A percentile compares a stretch with the other conserved stretches of the same genome.
Conservation (phyloP, 2,113 vertebrate genomes). For the Oplegnathus fasciatus region DNA sequence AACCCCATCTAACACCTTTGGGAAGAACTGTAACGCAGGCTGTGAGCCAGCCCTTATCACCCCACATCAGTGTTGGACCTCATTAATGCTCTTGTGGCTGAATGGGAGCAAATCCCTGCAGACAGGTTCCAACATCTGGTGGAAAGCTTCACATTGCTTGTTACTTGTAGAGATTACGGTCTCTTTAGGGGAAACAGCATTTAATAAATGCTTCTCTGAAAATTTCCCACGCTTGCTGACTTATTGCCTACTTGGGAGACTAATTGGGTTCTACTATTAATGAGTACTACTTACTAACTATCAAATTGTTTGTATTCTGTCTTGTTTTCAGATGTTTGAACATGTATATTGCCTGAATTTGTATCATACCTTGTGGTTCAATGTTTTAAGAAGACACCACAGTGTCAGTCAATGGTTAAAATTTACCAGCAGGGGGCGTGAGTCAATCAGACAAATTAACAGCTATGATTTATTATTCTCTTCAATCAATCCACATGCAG, state of each 20-base stretch:
- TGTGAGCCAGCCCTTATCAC: too few species aligned
- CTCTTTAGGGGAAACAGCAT: neutral
- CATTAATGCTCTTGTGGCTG: too few species aligned
- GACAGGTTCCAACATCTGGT: too few species aligned
- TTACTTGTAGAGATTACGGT: neutral
- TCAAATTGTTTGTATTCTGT: neutral
- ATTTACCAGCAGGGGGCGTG: constrained; percentile 71
- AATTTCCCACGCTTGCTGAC: neutral
- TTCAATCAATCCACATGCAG: constrained; percentile 2
- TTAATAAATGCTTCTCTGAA: neutral
- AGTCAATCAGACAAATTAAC: constrained; percentile 27
- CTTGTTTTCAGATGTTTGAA: neutral
- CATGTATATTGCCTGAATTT: neutral
- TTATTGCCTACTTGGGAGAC: neutral
- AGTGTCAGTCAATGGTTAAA: neutral
- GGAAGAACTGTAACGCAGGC: too few species aligned
- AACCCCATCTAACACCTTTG: too few species aligned
- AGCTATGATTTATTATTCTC: constrained; percentile 34
- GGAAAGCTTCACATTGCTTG: neutral
- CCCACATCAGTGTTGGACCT: too few species aligned
- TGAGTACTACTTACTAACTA: neutral
- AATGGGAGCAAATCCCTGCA: too few species aligned
- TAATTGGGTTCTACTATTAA: neutral
- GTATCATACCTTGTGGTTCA: neutral
- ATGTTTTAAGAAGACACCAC: neutral